Evolutionary conservation across 2,888 invertebrate species (phyloP).

Genomic region (Ceratothoa steindachneri): DNA sequence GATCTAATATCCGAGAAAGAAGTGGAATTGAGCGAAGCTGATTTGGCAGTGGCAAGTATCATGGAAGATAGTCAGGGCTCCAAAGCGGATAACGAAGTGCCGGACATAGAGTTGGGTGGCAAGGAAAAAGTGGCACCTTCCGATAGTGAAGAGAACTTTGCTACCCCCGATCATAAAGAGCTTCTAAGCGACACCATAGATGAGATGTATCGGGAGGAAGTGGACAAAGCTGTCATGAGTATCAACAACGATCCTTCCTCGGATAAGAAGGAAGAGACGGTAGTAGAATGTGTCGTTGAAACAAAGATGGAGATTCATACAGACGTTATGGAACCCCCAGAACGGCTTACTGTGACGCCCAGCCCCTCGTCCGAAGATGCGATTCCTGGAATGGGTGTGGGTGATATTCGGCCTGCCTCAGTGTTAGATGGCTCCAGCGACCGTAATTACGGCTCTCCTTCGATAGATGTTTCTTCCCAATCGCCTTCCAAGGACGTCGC

Average conservation of each 20-base stretch:
- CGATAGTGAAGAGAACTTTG: constrained; percentile 26
- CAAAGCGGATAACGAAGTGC: background rate
- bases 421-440: no score
- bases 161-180: constrained; percentile 23
- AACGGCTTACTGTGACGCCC: background rate
- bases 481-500: background rate
- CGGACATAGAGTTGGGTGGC: background rate
- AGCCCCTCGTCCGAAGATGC: no score
- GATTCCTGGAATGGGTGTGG: background rate
- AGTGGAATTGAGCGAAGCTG: constrained; percentile 44
- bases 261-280: constrained; percentile 4
- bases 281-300: background rate
- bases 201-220: constrained; percentile 41
- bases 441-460: background rate
- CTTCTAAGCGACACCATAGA: constrained; percentile 28
- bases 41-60: constrained; percentile 46
- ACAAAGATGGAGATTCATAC: background rate
- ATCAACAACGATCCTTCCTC: constrained; percentile 28
- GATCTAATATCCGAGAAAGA: background rate
- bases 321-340: background rate
- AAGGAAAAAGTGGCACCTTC: constrained; percentile 4
- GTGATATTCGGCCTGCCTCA: no score
- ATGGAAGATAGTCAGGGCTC: constrained; percentile 17
- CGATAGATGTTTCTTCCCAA: background rate
- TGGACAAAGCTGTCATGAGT: constrained; percentile 45